Conservation (phyloP, 2,113 vertebrate genomes). For the Mastomys natalensis region DNA sequence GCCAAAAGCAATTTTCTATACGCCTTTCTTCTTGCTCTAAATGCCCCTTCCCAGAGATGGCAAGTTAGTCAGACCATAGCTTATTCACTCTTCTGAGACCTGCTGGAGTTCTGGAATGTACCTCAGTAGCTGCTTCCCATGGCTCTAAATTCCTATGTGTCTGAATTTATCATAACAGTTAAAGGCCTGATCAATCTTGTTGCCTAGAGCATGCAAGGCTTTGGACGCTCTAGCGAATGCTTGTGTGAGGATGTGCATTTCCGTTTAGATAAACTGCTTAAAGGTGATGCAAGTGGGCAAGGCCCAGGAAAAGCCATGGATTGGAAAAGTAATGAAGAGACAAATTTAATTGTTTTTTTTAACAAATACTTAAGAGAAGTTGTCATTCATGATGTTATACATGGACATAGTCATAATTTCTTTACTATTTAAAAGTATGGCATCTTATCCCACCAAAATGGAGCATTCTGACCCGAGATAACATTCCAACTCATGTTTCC, state of each 20-base stretch:
- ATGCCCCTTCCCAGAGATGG: not conserved
- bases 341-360: too few relatives aligned
- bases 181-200: not conserved
- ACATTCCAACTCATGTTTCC: conserved; percentile 1
- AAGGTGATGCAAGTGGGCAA: not conserved
- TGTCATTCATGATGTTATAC: not conserved
- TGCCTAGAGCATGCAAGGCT: not conserved
- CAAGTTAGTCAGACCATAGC: not conserved
- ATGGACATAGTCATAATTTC: not conserved
- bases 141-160: not conserved
- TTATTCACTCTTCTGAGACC: not conserved
- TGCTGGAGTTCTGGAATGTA: not conserved
- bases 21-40: not conserved
- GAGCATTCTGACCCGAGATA: not conserved
- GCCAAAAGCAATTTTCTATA: not conserved
- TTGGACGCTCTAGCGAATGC: not conserved
- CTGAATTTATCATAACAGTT: not conserved
- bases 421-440: not conserved
- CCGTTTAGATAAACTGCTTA: not conserved
- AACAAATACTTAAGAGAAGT: not conserved
- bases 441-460: not conserved
- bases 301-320: not conserved
- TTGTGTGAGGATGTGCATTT: not conserved
- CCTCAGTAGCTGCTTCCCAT: not conserved
- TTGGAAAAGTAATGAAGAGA: not conserved